Evolutionary conservation across 2,113 vertebrate genomes (phyloP), one percentile per base, ranked within the genome.

Genomic region (Chlorocebus sabaeus): DNA sequence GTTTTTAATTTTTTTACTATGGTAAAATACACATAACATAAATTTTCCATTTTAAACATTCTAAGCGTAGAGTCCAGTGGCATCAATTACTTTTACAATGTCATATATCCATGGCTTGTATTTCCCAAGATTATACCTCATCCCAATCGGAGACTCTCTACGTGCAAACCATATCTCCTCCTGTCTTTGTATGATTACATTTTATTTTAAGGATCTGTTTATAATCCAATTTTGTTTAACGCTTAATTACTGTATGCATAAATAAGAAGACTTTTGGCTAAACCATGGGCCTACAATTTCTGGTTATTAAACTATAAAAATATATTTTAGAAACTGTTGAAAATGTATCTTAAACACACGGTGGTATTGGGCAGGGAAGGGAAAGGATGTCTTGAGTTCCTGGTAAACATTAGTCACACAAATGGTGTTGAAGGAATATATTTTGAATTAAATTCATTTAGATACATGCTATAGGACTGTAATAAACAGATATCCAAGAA

Each of bases 371-470:
- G 6, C 20, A 1, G 8, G 8, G 57, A 5, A 3, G 18, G 67
- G 8, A 8, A 48, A 38, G 9, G 5, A 30, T 22, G n/a, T 45
- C 68, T 85, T 94, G 14, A 83, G 17, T 0, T 72, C 38, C 2
- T 95, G 3, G 8, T 64, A 50, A 94, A 90, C 61, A 10, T 4
- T 78, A 5, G 8, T 43, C 23, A 70, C 68, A 61, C 8, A 67
- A 81, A 50, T 82, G 6, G 6, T 67, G 32, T 30, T 80, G 8
- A 91, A n/a, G 50, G 25, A 67, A 73, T 75, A 40, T 8, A 75
- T 68, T 87, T 92, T 90, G 7, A 93, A 92, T 61, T 25, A 87
- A 59, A 80, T 84, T 96, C 50, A 68, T 45, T 90, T 90, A 76
- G 7, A 72, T 73, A 35, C 55, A 61, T 57, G 7, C 5, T 68